A percentile compares a stretch with the other conserved stretches of the same genome.
phyloP scores from a whole-genome alignment of 2,888 invertebrate species.

The Cerceris ruficornis region DNA sequence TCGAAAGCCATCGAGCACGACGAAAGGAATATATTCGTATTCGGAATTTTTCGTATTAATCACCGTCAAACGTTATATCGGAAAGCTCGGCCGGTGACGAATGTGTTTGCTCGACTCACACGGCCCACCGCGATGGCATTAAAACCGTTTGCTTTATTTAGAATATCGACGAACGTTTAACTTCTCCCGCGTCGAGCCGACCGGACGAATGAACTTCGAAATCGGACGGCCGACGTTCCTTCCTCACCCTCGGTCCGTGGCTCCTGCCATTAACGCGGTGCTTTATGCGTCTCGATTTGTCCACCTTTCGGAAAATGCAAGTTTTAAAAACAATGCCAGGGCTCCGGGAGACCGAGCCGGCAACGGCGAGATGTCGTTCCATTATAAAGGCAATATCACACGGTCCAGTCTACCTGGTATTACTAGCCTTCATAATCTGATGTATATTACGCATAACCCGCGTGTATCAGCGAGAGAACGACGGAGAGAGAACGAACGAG shows the following conservation, averaged over 20 bases:
- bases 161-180: neutral
- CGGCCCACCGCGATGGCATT: too few relatives aligned
- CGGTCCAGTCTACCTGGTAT: slow-evolving; percentile 66
- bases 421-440: slow-evolving; percentile 75
- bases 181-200: neutral
- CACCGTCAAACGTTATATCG: neutral
- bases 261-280: slow-evolving; percentile 7
- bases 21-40: neutral
- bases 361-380: slow-evolving; percentile 66
- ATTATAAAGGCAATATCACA: slow-evolving; percentile 76
- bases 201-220: too few relatives aligned
- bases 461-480: slow-evolving; percentile 44
- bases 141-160: too few relatives aligned
- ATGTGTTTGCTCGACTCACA: too few relatives aligned
- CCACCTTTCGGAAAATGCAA: slow-evolving; percentile 17
- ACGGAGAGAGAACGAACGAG: slow-evolving; percentile 5
- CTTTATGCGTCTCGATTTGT: slow-evolving; percentile 14
- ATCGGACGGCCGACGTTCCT: too few relatives aligned
- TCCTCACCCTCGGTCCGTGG: neutral
- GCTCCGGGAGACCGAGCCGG: slow-evolving; percentile 29
- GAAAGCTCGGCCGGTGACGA: neutral
- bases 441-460: slow-evolving; percentile 73
- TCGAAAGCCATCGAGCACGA: slow-evolving; percentile 29
- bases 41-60: neutral
- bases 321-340: slow-evolving; percentile 42